Conservation (phyloP, 2,113 vertebrate species). For the Protobothrops mucrosquamatus region DNA sequence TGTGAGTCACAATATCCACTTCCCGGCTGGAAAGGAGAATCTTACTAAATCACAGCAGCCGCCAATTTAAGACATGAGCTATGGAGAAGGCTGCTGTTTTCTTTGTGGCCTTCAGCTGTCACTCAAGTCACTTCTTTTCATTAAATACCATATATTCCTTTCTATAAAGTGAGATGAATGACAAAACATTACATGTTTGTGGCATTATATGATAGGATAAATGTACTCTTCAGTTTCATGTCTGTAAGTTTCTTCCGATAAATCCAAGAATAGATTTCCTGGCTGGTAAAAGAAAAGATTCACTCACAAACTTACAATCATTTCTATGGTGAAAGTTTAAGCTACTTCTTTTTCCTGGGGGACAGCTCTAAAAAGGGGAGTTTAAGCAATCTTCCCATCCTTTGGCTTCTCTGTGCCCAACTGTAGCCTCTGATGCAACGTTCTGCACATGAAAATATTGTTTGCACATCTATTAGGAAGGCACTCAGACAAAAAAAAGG, state of each 20-base stretch:
- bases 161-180: constrained; percentile 31
- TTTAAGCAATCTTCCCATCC: background rate
- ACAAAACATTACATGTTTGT: constrained; percentile 29
- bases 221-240: constrained; percentile 11
- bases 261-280: background rate
- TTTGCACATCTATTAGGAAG: background rate
- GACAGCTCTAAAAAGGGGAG: background rate
- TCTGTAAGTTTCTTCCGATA: constrained; percentile 3
- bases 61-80: constrained; percentile 80
- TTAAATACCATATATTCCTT: constrained; percentile 72
- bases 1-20: constrained; percentile 77
- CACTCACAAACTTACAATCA: background rate
- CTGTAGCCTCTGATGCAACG: background rate
- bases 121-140: constrained; percentile 79
- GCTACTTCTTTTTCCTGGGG: no score
- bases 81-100: constrained; percentile 70
- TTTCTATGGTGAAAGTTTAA: background rate
- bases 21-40: constrained; percentile 68
- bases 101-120: constrained; percentile 81
- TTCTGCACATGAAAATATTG: background rate
- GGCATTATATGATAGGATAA: constrained; percentile 12
- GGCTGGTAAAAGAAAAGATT: background rate
- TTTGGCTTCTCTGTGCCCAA: background rate
- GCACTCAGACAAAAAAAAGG: background rate
- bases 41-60: constrained; percentile 69